A percentile compares a stretch with the other conserved stretches of the same genome.
phyloP scores from a whole-genome alignment of 2,888 invertebrate species.

The Nomada goodeniana region DNA sequence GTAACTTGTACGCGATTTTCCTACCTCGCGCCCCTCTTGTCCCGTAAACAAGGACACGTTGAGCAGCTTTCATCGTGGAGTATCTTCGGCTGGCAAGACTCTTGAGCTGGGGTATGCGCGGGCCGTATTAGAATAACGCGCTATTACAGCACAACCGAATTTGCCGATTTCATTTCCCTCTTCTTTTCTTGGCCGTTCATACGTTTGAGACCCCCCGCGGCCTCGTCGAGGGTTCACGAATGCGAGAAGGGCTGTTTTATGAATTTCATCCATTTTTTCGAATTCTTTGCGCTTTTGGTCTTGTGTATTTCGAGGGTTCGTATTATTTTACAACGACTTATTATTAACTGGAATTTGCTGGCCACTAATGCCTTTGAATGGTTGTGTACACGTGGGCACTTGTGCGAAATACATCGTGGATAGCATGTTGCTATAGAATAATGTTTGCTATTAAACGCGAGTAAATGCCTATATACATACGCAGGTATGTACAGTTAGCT shows the following conservation, averaged over 20 bases:
- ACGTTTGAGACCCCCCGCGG: slow-evolving; percentile 12
- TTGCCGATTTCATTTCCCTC: not conserved
- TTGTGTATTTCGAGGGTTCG: not conserved
- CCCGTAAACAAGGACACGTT: slow-evolving; percentile 23
- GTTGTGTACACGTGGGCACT: too few relatives aligned
- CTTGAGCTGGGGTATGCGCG: not conserved
- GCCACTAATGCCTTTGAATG: not conserved
- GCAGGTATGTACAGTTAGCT: too few relatives aligned
- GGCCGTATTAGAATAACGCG: slow-evolving; percentile 7
- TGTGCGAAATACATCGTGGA: not conserved
- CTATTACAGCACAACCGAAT: not conserved
- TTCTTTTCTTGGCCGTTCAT: not conserved
- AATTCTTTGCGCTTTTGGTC: not conserved
- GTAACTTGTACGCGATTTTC: slow-evolving; percentile 46
- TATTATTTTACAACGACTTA: slow-evolving; percentile 10
- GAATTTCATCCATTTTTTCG: slow-evolving; percentile 24
- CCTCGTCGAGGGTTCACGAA: slow-evolving; percentile 21
- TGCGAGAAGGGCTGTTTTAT: slow-evolving; percentile 6
- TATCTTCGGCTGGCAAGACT: not conserved
- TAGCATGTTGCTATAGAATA: not conserved
- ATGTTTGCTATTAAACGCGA: not conserved
- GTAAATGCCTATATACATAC: too few relatives aligned
- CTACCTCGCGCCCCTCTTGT: slow-evolving; percentile 25
- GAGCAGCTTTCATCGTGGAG: not conserved
- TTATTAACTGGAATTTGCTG: not conserved